A percentile compares a stretch with the other conserved stretches of the same genome.
Conservation (phyloP, 2,113 vertebrate genomes). For the Embiotoca jacksoni region DNA sequence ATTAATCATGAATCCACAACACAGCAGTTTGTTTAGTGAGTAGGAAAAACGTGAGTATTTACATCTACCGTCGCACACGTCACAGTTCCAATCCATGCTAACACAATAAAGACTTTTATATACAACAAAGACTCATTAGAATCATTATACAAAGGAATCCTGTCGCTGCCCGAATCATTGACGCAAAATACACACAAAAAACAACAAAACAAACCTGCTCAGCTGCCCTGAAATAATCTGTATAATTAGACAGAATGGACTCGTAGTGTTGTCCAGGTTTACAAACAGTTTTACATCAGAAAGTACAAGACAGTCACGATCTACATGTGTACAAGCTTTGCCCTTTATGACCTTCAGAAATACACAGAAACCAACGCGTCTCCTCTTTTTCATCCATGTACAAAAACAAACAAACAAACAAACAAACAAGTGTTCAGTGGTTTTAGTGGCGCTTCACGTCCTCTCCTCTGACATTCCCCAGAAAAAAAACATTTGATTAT, state of each 20-base stretch:
- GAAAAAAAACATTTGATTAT: too few relatives aligned
- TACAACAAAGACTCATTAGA: constrained; percentile 86
- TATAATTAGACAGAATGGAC: constrained; percentile 5
- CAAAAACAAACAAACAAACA: too few relatives aligned
- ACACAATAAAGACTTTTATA: constrained; percentile 89
- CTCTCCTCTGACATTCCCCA: too few relatives aligned
- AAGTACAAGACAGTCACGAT: background rate
- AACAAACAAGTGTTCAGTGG: too few relatives aligned
- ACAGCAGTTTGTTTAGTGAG: constrained; percentile 91
- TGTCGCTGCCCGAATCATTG: constrained; percentile 67
- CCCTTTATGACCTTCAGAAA: too few relatives aligned
- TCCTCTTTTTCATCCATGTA: too few relatives aligned
- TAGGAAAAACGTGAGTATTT: constrained; percentile 89
- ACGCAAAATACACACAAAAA: constrained; percentile 82
- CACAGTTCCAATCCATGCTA: constrained; percentile 92
- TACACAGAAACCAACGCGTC: too few relatives aligned
- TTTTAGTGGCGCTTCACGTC: too few relatives aligned
- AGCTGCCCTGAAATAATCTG: constrained; percentile 62
- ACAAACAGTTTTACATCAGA: background rate
- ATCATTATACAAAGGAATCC: constrained; percentile 86
- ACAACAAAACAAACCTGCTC: constrained; percentile 36
- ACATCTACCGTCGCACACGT: constrained; percentile 92
- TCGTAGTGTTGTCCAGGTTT: too few relatives aligned
- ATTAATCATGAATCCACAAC: constrained; percentile 94
- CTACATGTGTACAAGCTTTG: too few relatives aligned